phyloP scores from a whole-genome alignment of 2,113 vertebrate genomes.

The Microtus richardsoni region DNA sequence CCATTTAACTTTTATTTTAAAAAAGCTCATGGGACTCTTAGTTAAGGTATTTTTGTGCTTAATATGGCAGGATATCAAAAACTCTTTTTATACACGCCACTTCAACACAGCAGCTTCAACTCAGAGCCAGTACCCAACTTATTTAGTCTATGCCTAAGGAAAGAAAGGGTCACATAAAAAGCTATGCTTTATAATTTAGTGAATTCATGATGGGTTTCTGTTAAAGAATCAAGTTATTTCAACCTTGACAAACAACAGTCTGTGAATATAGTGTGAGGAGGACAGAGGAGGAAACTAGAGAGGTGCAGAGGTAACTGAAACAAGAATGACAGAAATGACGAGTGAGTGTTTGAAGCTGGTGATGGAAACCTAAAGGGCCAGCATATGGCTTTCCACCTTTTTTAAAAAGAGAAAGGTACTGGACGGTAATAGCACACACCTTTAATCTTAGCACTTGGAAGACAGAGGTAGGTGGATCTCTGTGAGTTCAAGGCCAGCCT shows the following conservation, averaged over 20 bases:
- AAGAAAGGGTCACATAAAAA: slow-evolving; percentile 15
- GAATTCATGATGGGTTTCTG: slow-evolving; percentile 6
- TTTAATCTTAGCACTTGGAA: background rate
- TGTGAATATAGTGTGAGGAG: background rate
- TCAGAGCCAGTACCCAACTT: background rate
- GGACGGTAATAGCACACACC: background rate
- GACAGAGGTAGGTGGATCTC: background rate
- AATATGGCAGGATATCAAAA: background rate
- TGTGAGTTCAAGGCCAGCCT: background rate
- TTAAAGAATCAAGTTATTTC: background rate
- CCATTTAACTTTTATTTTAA: background rate
- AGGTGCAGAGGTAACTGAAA: background rate
- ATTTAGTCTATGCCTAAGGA: slow-evolving; percentile 26
- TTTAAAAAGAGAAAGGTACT: background rate
- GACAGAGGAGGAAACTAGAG: background rate
- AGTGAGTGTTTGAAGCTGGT: background rate
- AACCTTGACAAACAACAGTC: background rate
- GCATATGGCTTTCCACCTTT: background rate
- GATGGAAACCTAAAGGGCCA: background rate
- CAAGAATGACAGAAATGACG: background rate
- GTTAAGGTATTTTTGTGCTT: slow-evolving; percentile 10
- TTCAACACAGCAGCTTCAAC: slow-evolving; percentile 34
- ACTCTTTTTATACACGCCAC: background rate
- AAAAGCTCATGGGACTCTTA: background rate
- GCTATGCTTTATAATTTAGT: slow-evolving; percentile 29